These are phyloP conservation scores for Jordanella pulchra DNA, from an alignment of 2,797 vertebrate genomes.

Conservation along the genomic window DNA sequence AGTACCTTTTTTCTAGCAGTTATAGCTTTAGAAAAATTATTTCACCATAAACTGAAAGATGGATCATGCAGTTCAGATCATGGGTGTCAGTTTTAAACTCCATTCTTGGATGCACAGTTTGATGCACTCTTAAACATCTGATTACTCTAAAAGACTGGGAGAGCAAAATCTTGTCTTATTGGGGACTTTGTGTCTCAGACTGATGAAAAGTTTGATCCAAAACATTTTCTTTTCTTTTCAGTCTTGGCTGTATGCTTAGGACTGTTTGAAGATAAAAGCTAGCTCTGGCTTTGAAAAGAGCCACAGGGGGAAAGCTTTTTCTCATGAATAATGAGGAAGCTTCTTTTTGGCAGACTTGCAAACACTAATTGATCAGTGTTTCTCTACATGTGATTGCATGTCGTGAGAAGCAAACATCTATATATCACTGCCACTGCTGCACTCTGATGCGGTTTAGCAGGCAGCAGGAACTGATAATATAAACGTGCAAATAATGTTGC, in stretches of 20 bases:
- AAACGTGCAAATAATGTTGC: not conserved
- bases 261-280: not conserved
- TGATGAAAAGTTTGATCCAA: not conserved
- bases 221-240: not conserved
- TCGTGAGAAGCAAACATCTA: not conserved
- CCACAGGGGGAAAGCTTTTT: not conserved
- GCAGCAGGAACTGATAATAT: not conserved
- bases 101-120: not conserved
- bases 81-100: not conserved
- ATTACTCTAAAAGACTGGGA: not conserved
- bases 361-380: not conserved
- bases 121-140: not conserved
- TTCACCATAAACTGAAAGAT: too few relatives aligned
- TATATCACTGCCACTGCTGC: not conserved
- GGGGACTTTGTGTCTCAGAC: not conserved
- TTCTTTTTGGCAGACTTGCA: not conserved
- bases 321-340: not conserved
- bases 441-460: not conserved
- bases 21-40: not conserved
- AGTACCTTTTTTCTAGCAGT: conserved; percentile 51
- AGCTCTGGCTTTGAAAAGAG: not conserved
- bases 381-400: conserved; percentile 1
- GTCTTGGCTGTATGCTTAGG: not conserved
- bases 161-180: not conserved
- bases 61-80: not conserved